Conservation (phyloP, 2,888 invertebrate species). For the Philhelius pedissequus region DNA sequence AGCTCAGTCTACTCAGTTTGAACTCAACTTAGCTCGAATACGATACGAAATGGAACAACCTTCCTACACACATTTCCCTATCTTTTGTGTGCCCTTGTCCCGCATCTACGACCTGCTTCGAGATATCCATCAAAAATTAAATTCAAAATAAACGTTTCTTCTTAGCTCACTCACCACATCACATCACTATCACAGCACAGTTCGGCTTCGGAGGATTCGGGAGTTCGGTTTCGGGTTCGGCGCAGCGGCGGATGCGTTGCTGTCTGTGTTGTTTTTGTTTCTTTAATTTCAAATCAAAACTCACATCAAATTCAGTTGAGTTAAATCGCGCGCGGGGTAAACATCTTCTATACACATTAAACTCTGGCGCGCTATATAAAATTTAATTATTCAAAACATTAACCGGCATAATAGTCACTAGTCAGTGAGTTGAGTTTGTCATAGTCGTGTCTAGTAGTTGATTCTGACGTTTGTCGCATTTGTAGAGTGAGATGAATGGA, state of each 20-base stretch:
- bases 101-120: slow-evolving; percentile 62
- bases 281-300: slow-evolving; percentile 10
- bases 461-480: background rate
- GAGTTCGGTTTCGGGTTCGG: slow-evolving; percentile 16
- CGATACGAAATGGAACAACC: slow-evolving; percentile 44
- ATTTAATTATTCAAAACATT: slow-evolving; percentile 34
- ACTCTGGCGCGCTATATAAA: slow-evolving; percentile 16
- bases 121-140: slow-evolving; percentile 66
- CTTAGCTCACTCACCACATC: too few species aligned
- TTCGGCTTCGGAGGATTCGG: background rate
- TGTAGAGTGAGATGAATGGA: background rate
- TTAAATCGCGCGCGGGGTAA: slow-evolving; percentile 61
- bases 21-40: background rate
- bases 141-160: slow-evolving; percentile 57
- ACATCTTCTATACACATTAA: slow-evolving; percentile 16
- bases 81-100: slow-evolving; percentile 50
- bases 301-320: slow-evolving; percentile 43
- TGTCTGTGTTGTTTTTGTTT: background rate
- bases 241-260: slow-evolving; percentile 6
- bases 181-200: too few species aligned
- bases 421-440: background rate
- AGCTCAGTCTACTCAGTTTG: background rate
- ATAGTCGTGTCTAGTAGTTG: too few species aligned
- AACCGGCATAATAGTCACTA: slow-evolving; percentile 5
- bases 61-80: slow-evolving; percentile 62